These are phyloP conservation scores for Lepetodrilus schrolli DNA, from an alignment of 2,888 invertebrate species.

Conservation along the genomic window DNA sequence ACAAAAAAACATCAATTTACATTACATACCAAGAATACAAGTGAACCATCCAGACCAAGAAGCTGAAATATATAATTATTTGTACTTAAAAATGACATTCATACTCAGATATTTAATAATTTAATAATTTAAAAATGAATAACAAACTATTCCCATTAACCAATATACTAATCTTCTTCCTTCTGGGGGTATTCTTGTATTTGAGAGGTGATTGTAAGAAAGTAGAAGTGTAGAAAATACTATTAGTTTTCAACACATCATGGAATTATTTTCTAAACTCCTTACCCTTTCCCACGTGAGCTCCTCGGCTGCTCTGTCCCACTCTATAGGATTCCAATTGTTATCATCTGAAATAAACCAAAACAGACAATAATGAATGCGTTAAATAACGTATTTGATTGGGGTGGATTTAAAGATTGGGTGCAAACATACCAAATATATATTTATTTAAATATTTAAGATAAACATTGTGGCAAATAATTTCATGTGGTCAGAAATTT, in stretches of 20 bases:
- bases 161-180: neutral
- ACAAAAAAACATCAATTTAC: no score
- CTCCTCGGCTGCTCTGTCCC: conserved; percentile 95
- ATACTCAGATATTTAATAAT: no score
- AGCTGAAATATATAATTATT: conserved; percentile 80
- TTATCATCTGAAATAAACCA: conserved; percentile 81
- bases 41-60: conserved; percentile 94
- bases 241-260: neutral
- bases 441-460: no score
- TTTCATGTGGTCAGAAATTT: neutral
- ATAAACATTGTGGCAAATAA: neutral
- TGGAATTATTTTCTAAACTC: no score
- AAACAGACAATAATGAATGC: no score
- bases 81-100: no score
- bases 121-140: no score
- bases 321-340: conserved; percentile 99
- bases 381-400: no score
- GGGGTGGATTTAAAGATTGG: no score
- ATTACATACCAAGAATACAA: conserved; percentile 85
- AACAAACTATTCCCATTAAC: no score
- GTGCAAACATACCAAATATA: no score
- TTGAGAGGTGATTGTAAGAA: neutral
- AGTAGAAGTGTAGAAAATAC: neutral
- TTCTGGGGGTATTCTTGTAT: neutral
- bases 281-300: conserved; percentile 91